These are phyloP conservation scores for Tolypeutes matacus DNA, from an alignment of 2,797 vertebrate species.

Conservation along the genomic window DNA sequence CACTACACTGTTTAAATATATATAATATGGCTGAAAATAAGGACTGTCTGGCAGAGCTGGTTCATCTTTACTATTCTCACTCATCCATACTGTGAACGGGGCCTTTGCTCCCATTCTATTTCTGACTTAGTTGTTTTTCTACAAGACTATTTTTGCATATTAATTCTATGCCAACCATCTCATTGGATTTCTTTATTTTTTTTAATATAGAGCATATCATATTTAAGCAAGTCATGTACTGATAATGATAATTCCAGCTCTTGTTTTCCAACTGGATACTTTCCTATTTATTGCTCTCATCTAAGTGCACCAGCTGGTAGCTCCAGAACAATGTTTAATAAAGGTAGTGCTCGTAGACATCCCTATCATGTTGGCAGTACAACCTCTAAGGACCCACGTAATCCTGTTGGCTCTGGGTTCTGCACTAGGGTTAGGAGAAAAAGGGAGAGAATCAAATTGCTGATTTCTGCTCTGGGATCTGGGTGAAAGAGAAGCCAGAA, in stretches of 20 bases:
- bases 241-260: background rate
- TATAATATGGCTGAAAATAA: background rate
- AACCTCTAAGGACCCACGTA: background rate
- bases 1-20: background rate
- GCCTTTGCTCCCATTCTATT: background rate
- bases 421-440: background rate
- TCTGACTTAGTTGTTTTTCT: conserved; percentile 29
- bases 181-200: background rate
- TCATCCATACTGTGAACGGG: conserved; percentile 2
- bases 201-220: background rate
- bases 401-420: background rate
- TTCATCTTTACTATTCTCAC: conserved; percentile 35
- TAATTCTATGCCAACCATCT: background rate
- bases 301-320: background rate
- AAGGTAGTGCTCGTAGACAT: background rate
- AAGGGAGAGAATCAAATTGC: background rate
- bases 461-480: background rate
- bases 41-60: background rate
- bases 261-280: background rate
- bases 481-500: background rate
- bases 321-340: background rate
- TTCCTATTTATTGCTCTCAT: background rate
- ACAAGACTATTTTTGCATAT: conserved; percentile 4
- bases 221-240: background rate
- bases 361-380: background rate